Base-by-base conservation (phyloP, 2,113 vertebrate species). In the Excalfactoria chinensis region DNA sequence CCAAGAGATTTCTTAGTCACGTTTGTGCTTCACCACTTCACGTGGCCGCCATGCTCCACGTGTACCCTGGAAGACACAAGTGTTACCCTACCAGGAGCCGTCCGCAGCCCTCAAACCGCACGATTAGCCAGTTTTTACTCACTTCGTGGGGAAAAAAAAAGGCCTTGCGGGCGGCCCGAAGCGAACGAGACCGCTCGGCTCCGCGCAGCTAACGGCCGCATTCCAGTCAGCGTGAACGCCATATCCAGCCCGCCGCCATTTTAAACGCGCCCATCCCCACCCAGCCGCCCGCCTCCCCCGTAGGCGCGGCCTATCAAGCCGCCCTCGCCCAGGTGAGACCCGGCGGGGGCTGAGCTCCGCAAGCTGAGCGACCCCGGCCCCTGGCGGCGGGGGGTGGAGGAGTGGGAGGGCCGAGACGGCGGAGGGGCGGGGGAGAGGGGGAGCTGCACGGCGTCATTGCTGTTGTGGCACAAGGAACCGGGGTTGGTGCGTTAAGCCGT, bases 201-300 rank as follows among this genome's bases (percentile, higher is more conserved):
- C 0, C 40, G 1, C 3, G 0, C 60, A 6, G 6, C 3, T 7
- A 20, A 7, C 41, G 0, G 6, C 37, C 23, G 2, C 4, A 5
- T 7, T 25, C 25, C 14, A 30, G 0, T 13, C 7, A 46, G 1
- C 2, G 4, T 6, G 0, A 3, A 2, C 15, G 25, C 8, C 26
- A 3, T 44, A 32, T 34, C 25, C 37, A 25, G 4, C 6, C 4
- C 74, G 32, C 34, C 40, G 64, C 92, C 88, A 40, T 76, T 56
- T 80, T 35, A 26, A 80, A 13, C 34, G 10, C 53, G 5, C 53
- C 53, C 22, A 30, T 2, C 13, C 23, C 26, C 20, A 3, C 30
- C 19, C 44, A 4, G 12, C 5, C 6, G 11, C 26, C 17, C 7
- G 11, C 67, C 18, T 26, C 2, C 9, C 11, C 10, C 1, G 21